phyloP scores from a whole-genome alignment of 2,797 vertebrate genomes.

The Eremophila alpestris region DNA sequence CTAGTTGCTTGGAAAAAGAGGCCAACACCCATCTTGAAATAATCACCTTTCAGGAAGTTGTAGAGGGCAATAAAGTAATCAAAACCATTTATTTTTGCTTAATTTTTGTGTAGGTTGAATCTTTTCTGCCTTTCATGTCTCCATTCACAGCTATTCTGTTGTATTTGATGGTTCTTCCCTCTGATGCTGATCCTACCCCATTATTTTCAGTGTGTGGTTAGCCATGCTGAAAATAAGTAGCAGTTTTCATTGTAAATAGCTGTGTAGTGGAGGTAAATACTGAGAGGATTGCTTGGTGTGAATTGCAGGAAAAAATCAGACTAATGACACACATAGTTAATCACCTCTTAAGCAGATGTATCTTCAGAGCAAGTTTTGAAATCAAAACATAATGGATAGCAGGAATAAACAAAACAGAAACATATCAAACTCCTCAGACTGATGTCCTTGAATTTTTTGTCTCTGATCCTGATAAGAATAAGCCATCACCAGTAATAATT shows the following conservation, averaged over 20 bases:
- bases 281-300: background rate
- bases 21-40: fast-evolving
- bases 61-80: background rate
- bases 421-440: background rate
- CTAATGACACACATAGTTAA: background rate
- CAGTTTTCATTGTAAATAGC: background rate
- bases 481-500: background rate
- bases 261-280: background rate
- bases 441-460: background rate
- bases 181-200: background rate
- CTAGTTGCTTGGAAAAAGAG: background rate
- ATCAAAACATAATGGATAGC: background rate
- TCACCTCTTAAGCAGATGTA: background rate
- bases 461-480: background rate
- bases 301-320: background rate
- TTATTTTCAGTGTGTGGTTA: background rate
- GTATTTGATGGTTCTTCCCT: background rate
- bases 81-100: background rate
- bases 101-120: background rate
- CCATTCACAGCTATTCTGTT: background rate
- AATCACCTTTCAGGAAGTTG: background rate
- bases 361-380: background rate
- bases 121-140: background rate
- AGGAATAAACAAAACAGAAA: background rate
- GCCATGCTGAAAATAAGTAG: background rate